Base-by-base conservation (phyloP, 2,888 invertebrate genomes). In the Sinhomidia bicolor region DNA sequence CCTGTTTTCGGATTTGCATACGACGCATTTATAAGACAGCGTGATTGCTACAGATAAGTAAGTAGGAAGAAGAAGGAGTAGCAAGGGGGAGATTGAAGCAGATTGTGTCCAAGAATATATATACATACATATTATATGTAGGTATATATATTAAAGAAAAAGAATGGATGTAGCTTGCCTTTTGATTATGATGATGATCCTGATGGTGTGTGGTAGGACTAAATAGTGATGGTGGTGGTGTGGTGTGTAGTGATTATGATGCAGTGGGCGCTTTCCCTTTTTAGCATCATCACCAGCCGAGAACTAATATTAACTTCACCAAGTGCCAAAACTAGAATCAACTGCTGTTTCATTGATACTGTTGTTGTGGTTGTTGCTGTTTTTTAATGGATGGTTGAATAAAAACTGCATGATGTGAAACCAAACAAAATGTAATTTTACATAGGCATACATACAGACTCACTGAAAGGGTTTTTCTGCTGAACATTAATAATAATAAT, bases 181-280 rank as follows among this genome's bases (percentile, higher is more conserved):
- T 74, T 74, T 74, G 65, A 85, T 78, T 78, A 78, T 47, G 62
- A 36, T 51, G 23, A 62, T 29, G 78, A 44, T 78, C 29, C 4
- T 36, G 79, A 36, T 57, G 32, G 57, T 79, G 54, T 79, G 57
- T 32, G 79, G 57, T 54, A 20, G n/a, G n/a, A n/a, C n/a, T n/a
- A n/a, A n/a, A n/a, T n/a, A n/a, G n/a, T n/a, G 32, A 41, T 23
- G 71, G 10, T 44, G 41, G 26, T 23, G 60, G 7, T 23, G 62
- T 29, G n/a, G 5, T 26, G 51, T 36, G n/a, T 65, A 29, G 14
- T 47, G 51, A 29, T 44, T 29, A 62, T 60, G 60, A 60, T 81
- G 85, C 54, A 76, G 89, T 89, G 89, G 89, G 89, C 82, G 89
- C 89, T 89, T 89, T 89, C 85, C 89, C 85, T 85, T 85, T 85